A percentile compares a stretch with the other conserved stretches of the same genome.
These are phyloP conservation scores for Platanista minor DNA, from an alignment of 2,113 vertebrate species.

Conservation along the genomic window DNA sequence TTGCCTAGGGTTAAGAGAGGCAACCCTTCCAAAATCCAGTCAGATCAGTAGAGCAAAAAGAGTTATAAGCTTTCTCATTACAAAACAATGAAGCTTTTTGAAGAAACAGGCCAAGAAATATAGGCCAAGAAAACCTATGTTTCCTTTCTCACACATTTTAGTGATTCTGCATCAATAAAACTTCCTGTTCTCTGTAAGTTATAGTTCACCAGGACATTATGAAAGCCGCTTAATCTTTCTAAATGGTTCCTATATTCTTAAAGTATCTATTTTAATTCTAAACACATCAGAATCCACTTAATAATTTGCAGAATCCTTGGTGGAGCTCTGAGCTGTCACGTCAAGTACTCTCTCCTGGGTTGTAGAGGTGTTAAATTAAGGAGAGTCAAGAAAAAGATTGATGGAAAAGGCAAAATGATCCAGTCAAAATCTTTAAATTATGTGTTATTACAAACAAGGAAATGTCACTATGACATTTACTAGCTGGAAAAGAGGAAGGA, in stretches of 20 bases:
- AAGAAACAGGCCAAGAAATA: not conserved
- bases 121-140: not conserved
- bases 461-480: not conserved
- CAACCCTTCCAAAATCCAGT: not conserved
- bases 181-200: not conserved
- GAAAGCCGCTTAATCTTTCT: conserved; percentile 1
- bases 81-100: not conserved
- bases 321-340: not conserved
- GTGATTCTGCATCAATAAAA: not conserved
- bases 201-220: not conserved
- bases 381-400: not conserved
- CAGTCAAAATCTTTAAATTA: not conserved
- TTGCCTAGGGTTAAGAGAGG: not conserved
- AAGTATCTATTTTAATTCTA: conserved; percentile 9
- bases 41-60: not conserved
- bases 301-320: not conserved
- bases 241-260: not conserved
- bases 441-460: not conserved
- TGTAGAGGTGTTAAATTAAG: not conserved
- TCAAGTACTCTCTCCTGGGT: not conserved
- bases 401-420: not conserved
- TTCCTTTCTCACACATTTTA: not conserved
- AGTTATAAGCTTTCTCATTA: not conserved
- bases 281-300: not conserved
- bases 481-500: not conserved